phyloP scores from a whole-genome alignment of 2,797 vertebrate genomes.

The Gadopsis marmoratus region DNA sequence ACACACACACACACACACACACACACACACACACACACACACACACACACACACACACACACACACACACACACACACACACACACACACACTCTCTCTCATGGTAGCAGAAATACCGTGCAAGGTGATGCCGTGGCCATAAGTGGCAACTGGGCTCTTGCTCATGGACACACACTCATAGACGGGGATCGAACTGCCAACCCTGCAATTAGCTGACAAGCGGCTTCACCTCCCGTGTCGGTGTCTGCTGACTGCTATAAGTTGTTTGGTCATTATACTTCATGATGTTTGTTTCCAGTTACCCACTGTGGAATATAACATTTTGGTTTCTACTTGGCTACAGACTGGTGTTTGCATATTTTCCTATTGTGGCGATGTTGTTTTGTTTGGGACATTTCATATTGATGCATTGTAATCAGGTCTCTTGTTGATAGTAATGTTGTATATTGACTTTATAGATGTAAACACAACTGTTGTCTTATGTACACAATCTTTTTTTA shows the following conservation, averaged over 20 bases:
- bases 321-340: constrained; percentile 24
- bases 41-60: too few species aligned
- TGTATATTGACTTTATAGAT: constrained; percentile 21
- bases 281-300: constrained; percentile 14
- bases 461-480: constrained; percentile 16
- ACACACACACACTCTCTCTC: neutral
- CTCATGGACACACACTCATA: neutral
- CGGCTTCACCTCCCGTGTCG: neutral
- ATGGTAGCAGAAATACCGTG: neutral
- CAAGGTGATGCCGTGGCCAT: neutral
- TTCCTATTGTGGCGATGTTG: constrained; percentile 29
- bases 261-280: neutral
- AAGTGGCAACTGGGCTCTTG: neutral
- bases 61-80: too few species aligned
- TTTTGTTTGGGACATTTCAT: constrained; percentile 26
- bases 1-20: too few species aligned
- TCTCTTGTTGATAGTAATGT: constrained; percentile 27
- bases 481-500: constrained; percentile 6
- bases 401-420: constrained; percentile 18
- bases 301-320: constrained; percentile 1
- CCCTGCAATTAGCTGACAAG: neutral
- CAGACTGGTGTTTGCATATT: constrained; percentile 22
- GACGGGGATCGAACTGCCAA: neutral
- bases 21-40: too few species aligned
- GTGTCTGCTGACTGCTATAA: neutral